Percentiles rank a stretch among this genome's conserved stretches.
These are phyloP conservation scores for Aegypius monachus DNA, from an alignment of 2,113 vertebrate species.

Conservation along the genomic window DNA sequence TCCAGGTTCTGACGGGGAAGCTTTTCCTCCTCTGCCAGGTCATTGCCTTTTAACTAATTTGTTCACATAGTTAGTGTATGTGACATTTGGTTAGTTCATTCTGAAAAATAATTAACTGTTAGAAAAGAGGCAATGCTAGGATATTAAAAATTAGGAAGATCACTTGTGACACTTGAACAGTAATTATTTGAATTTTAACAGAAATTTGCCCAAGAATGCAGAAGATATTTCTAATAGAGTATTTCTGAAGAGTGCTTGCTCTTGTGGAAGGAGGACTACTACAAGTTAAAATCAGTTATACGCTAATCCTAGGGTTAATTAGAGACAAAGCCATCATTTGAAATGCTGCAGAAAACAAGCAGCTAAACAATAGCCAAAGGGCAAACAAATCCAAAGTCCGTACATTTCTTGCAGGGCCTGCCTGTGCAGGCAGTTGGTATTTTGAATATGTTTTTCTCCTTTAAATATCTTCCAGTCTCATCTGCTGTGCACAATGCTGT, in stretches of 20 bases:
- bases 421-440: background rate
- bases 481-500: accelerated
- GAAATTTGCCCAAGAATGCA: background rate
- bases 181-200: background rate
- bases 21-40: background rate
- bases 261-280: background rate
- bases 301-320: background rate
- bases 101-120: background rate
- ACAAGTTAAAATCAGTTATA: background rate
- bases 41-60: background rate
- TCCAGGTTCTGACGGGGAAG: background rate
- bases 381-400: background rate
- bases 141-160: background rate
- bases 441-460: background rate
- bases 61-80: background rate
- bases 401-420: background rate
- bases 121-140: background rate
- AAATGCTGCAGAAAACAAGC: background rate
- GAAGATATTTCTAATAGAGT: background rate
- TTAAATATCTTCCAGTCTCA: background rate
- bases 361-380: background rate
- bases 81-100: background rate
- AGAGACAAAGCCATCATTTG: background rate
- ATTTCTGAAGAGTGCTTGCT: background rate
- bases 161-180: background rate